Percentiles rank a stretch among this genome's conserved stretches.
phyloP scores from a whole-genome alignment of 2,797 vertebrate species.

The Aplochiton taeniatus region DNA sequence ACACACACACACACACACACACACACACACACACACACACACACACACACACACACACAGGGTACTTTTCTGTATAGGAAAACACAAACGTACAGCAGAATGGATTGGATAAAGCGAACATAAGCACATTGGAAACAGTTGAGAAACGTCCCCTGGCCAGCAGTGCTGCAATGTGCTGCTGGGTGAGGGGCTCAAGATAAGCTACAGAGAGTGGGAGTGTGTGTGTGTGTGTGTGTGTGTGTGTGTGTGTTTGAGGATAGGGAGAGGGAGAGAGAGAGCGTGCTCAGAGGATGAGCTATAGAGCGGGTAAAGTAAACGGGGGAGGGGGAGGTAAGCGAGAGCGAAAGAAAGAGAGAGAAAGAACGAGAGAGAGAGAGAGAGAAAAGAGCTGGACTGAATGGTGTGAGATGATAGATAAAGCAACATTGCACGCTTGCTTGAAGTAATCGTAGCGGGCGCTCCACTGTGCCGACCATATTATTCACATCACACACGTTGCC shows the following conservation, averaged over 20 bases:
- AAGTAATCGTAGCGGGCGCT: constrained; percentile 45
- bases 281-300: no score
- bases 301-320: no score
- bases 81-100: constrained; percentile 5
- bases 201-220: constrained; percentile 6
- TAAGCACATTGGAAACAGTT: constrained; percentile 4
- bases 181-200: constrained; percentile 9
- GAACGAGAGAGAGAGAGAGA: constrained; percentile 20
- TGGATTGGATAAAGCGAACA: constrained; percentile 5
- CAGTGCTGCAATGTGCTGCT: not conserved
- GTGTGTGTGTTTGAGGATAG: not conserved
- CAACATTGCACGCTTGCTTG: constrained; percentile 51
- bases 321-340: not conserved
- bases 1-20: no score
- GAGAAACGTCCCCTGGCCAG: constrained; percentile 8
- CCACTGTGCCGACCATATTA: constrained; percentile 3
- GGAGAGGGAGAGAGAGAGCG: not conserved
- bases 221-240: not conserved
- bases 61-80: no score
- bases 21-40: not conserved
- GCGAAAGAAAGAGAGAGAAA: constrained; percentile 12
- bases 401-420: constrained; percentile 40
- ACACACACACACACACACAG: constrained; percentile 9
- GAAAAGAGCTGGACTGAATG: constrained; percentile 27
- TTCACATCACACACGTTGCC: constrained; percentile 34